These are phyloP conservation scores for Poeciliopsis presidionis DNA, from an alignment of 2,797 vertebrate species.

Conservation along the genomic window DNA sequence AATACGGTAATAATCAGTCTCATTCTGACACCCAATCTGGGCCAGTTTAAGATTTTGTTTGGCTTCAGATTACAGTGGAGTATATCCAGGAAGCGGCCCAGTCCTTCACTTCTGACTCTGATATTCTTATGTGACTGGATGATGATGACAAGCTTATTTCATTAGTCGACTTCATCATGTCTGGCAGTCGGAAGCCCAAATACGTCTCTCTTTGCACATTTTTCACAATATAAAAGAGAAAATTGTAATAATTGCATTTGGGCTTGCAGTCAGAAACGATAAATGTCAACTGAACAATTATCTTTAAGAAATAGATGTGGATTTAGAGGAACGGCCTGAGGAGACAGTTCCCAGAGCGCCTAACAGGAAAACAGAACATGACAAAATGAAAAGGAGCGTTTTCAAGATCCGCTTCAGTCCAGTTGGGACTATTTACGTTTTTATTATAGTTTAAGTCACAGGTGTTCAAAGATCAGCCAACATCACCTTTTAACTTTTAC, in stretches of 20 bases:
- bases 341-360: neutral
- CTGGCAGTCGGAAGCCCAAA: neutral
- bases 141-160: neutral
- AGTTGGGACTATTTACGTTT: neutral
- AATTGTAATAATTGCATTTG: neutral
- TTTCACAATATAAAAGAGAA: neutral
- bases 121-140: neutral
- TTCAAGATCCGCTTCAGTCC: neutral
- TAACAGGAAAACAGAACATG: neutral
- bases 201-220: neutral
- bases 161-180: neutral
- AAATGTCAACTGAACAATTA: neutral
- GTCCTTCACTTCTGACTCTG: neutral
- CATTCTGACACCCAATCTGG: neutral
- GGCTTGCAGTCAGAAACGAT: neutral
- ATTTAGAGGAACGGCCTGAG: neutral
- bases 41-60: neutral
- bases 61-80: neutral
- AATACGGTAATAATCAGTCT: neutral
- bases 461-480: no score
- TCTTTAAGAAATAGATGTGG: neutral
- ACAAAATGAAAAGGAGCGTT: neutral
- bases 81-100: neutral
- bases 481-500: neutral
- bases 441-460: no score